phyloP scores from a whole-genome alignment of 1,140 invertebrate species.

The Achroia grisella region DNA sequence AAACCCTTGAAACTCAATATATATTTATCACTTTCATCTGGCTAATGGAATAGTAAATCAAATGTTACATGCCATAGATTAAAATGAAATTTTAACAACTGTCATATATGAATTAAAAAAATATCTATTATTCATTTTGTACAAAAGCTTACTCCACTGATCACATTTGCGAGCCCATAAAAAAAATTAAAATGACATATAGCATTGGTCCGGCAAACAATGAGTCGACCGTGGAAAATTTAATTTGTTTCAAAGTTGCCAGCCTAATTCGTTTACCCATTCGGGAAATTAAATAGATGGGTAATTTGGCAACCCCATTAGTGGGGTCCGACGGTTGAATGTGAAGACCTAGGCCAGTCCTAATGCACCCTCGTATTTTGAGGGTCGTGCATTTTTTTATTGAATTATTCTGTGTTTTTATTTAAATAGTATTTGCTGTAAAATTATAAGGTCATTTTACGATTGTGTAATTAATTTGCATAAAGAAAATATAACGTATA shows the following conservation, averaged over 20 bases:
- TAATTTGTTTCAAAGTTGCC: constrained; percentile 66
- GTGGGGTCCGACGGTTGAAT: constrained; percentile 9
- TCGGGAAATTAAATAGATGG: constrained; percentile 71
- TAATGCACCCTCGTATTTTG: too few relatives aligned
- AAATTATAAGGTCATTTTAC: too few relatives aligned
- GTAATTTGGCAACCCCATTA: constrained; percentile 67
- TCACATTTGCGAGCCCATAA: too few relatives aligned
- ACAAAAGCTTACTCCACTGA: background rate
- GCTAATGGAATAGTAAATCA: too few relatives aligned
- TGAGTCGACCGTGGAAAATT: constrained; percentile 60
- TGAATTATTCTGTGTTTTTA: too few relatives aligned
- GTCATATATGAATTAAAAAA: background rate
- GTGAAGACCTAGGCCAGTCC: too few relatives aligned
- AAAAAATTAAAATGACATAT: constrained; percentile 1
- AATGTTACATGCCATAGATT: background rate
- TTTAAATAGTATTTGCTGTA: too few relatives aligned
- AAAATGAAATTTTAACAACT: background rate
- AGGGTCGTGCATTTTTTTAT: too few relatives aligned
- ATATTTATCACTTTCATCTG: too few relatives aligned
- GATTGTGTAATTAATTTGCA: too few relatives aligned
- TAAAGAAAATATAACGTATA: too few relatives aligned
- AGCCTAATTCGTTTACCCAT: constrained; percentile 69
- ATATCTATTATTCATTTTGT: background rate
- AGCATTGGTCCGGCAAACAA: constrained; percentile 25
- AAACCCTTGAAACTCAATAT: too few relatives aligned